Conservation (phyloP, 2,797 vertebrate genomes). For the Schizopygopsis malacanthus region DNA sequence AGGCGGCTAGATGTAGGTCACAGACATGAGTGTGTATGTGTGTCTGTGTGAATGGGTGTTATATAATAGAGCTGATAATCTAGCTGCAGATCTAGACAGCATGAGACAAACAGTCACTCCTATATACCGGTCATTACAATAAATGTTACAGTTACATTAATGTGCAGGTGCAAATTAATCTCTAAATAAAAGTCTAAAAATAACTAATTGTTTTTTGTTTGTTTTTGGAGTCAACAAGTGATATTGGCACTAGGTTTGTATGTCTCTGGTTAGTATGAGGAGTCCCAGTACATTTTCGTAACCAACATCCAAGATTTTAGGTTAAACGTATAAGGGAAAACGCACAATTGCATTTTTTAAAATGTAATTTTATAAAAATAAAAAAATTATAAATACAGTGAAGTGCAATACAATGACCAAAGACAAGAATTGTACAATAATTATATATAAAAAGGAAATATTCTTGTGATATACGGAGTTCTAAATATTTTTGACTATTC, state of each 20-base stretch:
- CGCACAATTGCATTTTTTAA: neutral
- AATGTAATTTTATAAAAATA: neutral
- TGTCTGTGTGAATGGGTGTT: slow-evolving; percentile 20
- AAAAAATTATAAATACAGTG: neutral
- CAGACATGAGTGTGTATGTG: slow-evolving; percentile 5
- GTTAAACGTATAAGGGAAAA: neutral
- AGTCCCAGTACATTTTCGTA: neutral
- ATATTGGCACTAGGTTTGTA: neutral
- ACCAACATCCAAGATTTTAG: neutral
- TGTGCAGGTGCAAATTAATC: neutral
- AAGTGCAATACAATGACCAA: neutral
- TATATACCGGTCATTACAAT: neutral
- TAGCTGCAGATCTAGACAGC: slow-evolving; percentile 17
- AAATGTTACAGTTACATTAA: neutral
- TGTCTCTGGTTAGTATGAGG: neutral
- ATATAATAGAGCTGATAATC: slow-evolving; percentile 40
- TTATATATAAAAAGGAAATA: neutral
- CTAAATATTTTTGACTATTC: neutral
- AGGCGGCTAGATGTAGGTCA: slow-evolving; percentile 39
- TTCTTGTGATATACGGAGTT: no score
- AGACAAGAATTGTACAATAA: neutral
- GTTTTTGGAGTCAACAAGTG: neutral
- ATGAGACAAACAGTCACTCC: slow-evolving; percentile 19
- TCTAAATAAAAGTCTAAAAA: neutral
- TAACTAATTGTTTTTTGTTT: neutral